phyloP scores from a whole-genome alignment of 2,797 vertebrate species.

The Phoxinus dragarum region DNA sequence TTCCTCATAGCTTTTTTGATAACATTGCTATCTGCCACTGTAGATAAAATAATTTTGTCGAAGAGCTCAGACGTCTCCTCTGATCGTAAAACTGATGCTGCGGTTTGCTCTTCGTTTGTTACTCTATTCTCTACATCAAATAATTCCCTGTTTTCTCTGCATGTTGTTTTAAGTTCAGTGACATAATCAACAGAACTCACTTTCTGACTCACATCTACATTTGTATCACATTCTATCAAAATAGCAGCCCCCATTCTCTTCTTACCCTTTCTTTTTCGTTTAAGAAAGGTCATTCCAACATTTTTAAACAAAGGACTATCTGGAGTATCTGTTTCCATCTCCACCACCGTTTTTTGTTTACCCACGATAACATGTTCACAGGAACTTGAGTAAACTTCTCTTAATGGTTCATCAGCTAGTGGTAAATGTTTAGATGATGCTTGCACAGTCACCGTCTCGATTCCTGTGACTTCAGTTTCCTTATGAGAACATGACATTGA shows the following conservation, averaged over 20 bases:
- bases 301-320: constrained; percentile 46
- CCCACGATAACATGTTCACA: not conserved
- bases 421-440: constrained; percentile 9
- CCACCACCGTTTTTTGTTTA: not conserved
- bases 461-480: not conserved
- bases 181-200: not conserved
- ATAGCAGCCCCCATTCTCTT: not conserved
- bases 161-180: not conserved
- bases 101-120: not conserved
- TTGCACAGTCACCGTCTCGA: not conserved
- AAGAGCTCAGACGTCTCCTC: not conserved
- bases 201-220: not conserved
- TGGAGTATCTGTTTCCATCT: not conserved
- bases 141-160: not conserved
- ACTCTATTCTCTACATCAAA: not conserved
- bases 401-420: not conserved
- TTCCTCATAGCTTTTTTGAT: not conserved
- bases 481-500: not conserved
- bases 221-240: not conserved
- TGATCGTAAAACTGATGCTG: not conserved
- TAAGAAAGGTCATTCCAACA: constrained; percentile 29
- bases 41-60: not conserved
- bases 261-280: constrained; percentile 14
- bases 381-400: not conserved
- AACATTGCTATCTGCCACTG: not conserved